Evolutionary conservation across 2,888 invertebrate species (phyloP), one percentile per base, ranked within the genome.

Genomic region (Carabus problematicus): DNA sequence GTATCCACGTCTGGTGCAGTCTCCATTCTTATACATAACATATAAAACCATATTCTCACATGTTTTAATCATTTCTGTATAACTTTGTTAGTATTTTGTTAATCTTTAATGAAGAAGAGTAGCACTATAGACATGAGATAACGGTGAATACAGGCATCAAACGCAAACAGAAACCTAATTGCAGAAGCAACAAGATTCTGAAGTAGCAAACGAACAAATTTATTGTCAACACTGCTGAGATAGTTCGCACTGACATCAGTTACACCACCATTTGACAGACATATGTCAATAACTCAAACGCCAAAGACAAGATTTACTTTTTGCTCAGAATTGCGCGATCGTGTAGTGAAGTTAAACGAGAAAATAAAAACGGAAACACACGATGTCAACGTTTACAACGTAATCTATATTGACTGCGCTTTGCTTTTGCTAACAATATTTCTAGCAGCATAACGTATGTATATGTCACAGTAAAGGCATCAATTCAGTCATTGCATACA

Each of bases 211-310:
- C 29, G 29, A 18, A 19, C 47, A 47, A 61, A 61, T 61, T 61
- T 61, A 61, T 61, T 18, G 61, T 29, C 29, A 61, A 29, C 61
- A 39, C 61, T 49, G 45, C 18, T 43, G n/a, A n/a, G n/a, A n/a
- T n/a, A 39, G 19, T 58, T 56, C 43, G 58, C 41, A 41, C 42
- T 58, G 42, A 58, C 58, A 29, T 29, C 29, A 29, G 29, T 29
- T 29, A 29, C 29, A 29, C 6, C 29, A 29, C 29, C 29, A 29
- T 29, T 3, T 29, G 29, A 29, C 29, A 29, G 11, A 45, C 16
- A 60, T 29, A 60, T 61, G 49, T 61, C 61, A 29, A 61, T 61
- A 61, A 61, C 49, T 45, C 61, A 61, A 61, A 61, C 14, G 61
- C 14, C n/a, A n/a, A 60, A 16, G 40, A 60, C 43, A 29, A 45